These are phyloP conservation scores for Cotesia chilonis DNA, from an alignment of 1,140 invertebrate species.

Conservation along the genomic window DNA sequence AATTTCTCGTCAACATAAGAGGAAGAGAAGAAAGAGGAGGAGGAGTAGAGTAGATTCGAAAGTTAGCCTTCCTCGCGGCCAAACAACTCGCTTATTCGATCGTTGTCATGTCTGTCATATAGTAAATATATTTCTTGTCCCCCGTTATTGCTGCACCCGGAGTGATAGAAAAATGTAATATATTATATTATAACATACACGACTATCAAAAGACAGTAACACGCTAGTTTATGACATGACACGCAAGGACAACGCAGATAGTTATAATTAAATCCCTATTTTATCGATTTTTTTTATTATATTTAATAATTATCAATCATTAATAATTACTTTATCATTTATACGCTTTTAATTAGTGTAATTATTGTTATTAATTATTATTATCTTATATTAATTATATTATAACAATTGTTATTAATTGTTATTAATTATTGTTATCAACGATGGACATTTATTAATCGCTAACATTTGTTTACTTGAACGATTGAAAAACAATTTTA, in stretches of 20 bases:
- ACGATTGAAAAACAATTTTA: too few species aligned
- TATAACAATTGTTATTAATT: too few species aligned
- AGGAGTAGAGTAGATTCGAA: slow-evolving; percentile 55
- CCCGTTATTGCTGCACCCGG: slow-evolving; percentile 5
- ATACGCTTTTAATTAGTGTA: background rate
- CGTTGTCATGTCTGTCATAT: slow-evolving; percentile 40
- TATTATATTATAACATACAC: background rate
- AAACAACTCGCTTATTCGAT: slow-evolving; percentile 42
- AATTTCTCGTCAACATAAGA: slow-evolving; percentile 50
- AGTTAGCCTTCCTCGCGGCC: slow-evolving; percentile 52
- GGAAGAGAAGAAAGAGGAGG: slow-evolving; percentile 22
- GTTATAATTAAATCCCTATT: slow-evolving; percentile 19
- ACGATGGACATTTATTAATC: too few species aligned
- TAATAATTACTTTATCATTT: background rate
- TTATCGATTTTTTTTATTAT: slow-evolving; percentile 15
- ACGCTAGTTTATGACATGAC: slow-evolving; percentile 1
- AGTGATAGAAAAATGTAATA: slow-evolving; percentile 34
- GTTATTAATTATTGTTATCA: too few species aligned
- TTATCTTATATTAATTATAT: too few species aligned
- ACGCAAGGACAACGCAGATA: slow-evolving; percentile 15
- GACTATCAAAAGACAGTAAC: background rate
- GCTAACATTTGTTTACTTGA: too few species aligned
- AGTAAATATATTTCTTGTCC: too few species aligned
- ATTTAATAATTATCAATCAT: background rate
- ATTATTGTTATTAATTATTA: too few species aligned